Conservation (phyloP, 2,888 invertebrate genomes). For the Drosophila atroscutellata region DNA sequence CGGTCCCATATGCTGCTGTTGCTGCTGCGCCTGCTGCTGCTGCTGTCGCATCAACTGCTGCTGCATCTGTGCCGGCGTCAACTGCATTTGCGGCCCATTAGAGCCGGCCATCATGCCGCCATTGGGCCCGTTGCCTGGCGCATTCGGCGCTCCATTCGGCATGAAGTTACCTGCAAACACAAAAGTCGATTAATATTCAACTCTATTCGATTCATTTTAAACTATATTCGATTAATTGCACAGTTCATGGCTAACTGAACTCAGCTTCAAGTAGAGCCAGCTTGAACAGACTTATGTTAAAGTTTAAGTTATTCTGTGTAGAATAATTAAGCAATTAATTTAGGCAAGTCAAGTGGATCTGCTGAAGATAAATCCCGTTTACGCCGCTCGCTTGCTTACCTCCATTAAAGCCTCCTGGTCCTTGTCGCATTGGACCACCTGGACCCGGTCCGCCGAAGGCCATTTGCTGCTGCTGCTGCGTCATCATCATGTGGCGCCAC, state of each 20-base stretch:
- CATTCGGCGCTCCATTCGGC: conserved; percentile 75
- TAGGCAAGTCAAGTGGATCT: too few relatives aligned
- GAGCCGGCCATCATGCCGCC: conserved; percentile 78
- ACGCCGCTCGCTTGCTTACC: conserved; percentile 53
- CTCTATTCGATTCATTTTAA: neutral
- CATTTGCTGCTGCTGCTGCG: conserved; percentile 85
- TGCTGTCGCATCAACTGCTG: conserved; percentile 84
- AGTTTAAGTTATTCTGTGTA: too few relatives aligned
- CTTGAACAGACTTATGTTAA: neutral
- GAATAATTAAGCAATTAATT: too few relatives aligned
- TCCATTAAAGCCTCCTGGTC: conserved; percentile 82
- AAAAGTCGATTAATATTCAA: neutral
- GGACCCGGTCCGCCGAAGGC: conserved; percentile 74
- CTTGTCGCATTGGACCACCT: conserved; percentile 83
- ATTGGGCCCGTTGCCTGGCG: conserved; percentile 59
- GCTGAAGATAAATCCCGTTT: neutral
- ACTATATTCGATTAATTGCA: neutral
- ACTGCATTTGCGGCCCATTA: conserved; percentile 82
- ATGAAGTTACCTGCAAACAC: conserved; percentile 80
- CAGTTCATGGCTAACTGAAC: neutral
- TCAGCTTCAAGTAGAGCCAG: too few relatives aligned
- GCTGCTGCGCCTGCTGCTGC: conserved; percentile 83
- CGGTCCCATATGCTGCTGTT: conserved; percentile 82
- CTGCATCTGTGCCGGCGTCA: conserved; percentile 86
- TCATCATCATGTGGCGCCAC: conserved; percentile 86